Base-by-base conservation (phyloP, 2,888 invertebrate species). In the Cheilosia vernalis region DNA sequence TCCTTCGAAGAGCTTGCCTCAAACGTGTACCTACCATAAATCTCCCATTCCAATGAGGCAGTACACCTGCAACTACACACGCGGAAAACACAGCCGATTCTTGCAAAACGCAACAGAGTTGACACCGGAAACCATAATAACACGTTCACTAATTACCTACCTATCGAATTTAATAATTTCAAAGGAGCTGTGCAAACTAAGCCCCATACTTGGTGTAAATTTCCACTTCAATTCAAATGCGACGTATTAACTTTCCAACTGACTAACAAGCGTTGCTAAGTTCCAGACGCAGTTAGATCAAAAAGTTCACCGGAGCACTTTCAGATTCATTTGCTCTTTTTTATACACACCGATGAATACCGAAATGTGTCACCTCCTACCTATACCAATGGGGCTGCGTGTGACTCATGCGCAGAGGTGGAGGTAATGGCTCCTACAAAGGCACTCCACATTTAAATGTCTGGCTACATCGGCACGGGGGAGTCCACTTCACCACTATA, bases 231-330 rank as follows among this genome's bases (percentile, higher is more conserved):
- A 30, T 37, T 40, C 49, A 1, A 53, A 40, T 42, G 49, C 44
- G n/a, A 9, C 42, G 21, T 27, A 51, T 61, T 64, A 64, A 74
- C 64, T 66, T 66, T 9, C 49, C 56, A 61, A 53, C 61, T 47
- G 55, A 64, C 63, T 33, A 70, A 51, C 64, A 58, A 66, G 17
- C 76, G 19, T 37, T 51, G 55, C 47, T 49, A 13, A 58, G n/a
- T 49, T 44, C 64, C 44, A 33, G 4, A 37, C 37, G 37, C 37
- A 37, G 44, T 33, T 17, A 56, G 78, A 78, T 83, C 73, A 83
- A 51, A 83, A 83, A 78, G 78, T 78, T 83, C 83, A 78, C 33
- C 63, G n/a, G 55, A 60, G 67, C 67, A 69, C 70, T 66, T 72
- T 72, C 33, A 40, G 72, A 70, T 55, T 42, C 56, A 69, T 63